These are phyloP conservation scores for Sinosuthora webbiana DNA, from an alignment of 2,113 vertebrate genomes.

Conservation along the genomic window DNA sequence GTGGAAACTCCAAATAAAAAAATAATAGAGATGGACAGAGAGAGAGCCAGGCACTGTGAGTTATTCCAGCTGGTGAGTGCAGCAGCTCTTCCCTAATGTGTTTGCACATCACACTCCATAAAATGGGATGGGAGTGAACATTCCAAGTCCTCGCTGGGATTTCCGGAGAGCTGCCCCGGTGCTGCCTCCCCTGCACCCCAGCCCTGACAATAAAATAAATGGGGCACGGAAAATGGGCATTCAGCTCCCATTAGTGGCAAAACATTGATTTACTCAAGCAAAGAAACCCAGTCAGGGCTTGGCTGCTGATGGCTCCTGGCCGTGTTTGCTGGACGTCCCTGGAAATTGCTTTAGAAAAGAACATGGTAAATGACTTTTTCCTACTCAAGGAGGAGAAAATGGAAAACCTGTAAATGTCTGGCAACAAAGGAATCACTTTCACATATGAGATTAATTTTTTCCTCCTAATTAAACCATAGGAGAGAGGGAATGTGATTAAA, in stretches of 20 bases:
- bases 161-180: background rate
- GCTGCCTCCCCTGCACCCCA: background rate
- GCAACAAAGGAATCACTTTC: background rate
- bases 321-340: rapidly evolving
- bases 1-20: background rate
- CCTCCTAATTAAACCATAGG: background rate
- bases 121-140: background rate
- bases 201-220: background rate
- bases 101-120: background rate
- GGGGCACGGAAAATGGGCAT: background rate
- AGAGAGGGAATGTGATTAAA: background rate
- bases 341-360: background rate
- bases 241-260: background rate
- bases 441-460: rapidly evolving
- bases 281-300: background rate
- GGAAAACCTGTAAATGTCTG: background rate
- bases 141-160: rapidly evolving
- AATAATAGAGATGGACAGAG: background rate
- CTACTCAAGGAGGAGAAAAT: background rate
- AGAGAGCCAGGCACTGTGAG: background rate
- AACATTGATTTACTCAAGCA: background rate
- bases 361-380: background rate
- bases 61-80: background rate
- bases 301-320: background rate
- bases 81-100: background rate